Conservation (phyloP, 2,113 vertebrate species). For the Eonycteris spelaea region DNA sequence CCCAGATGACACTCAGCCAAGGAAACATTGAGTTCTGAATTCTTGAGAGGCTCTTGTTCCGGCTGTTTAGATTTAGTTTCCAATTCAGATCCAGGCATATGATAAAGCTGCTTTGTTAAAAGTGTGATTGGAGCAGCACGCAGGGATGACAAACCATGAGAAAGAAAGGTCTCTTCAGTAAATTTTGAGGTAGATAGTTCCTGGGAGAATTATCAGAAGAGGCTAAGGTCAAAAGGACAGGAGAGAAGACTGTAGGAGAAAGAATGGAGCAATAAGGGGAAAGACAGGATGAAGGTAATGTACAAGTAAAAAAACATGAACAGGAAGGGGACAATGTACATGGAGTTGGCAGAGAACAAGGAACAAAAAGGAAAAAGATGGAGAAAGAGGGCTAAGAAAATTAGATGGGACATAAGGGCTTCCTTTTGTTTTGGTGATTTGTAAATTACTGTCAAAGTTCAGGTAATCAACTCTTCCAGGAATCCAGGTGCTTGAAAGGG, state of each 20-base stretch:
- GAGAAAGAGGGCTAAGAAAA: background rate
- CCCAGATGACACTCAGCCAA: conserved; percentile 5
- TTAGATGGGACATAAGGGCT: background rate
- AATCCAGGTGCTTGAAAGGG: background rate
- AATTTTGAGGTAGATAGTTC: background rate
- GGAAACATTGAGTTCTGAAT: conserved; percentile 36
- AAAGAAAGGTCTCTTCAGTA: background rate
- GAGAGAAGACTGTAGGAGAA: background rate
- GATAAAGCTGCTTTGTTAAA: background rate
- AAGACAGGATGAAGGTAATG: background rate
- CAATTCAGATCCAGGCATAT: background rate
- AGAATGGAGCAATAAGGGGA: background rate
- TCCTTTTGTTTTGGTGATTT: background rate
- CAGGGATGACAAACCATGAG: background rate
- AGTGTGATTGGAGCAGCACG: background rate
- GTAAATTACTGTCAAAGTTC: background rate
- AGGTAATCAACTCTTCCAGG: background rate
- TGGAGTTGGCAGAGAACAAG: background rate
- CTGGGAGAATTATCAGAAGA: background rate
- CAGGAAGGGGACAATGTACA: background rate
- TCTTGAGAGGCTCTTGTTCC: background rate
- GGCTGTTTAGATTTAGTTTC: background rate
- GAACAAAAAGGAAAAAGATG: background rate
- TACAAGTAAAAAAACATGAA: background rate
- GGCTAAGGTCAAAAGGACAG: background rate